Evolutionary conservation across 2,113 vertebrate species (phyloP).

Genomic region (Calidris pygmaea): DNA sequence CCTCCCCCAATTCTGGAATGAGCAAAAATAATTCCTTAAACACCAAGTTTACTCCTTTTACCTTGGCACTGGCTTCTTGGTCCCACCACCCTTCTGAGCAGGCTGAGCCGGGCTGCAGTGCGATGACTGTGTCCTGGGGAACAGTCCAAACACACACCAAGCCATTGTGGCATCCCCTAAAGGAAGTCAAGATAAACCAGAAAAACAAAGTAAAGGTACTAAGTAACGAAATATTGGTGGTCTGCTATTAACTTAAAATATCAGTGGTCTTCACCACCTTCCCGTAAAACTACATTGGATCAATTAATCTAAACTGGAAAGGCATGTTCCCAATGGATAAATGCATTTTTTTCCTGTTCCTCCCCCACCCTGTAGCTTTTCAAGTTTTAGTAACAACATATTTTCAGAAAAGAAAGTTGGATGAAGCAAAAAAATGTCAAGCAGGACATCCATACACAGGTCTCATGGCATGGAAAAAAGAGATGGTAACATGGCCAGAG

Average conservation of each 20-base stretch:
- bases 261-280: not conserved
- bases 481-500: not conserved
- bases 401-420: not conserved
- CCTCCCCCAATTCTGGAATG: not conserved
- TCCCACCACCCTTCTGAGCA: slow-evolving; percentile 89
- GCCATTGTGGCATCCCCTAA: slow-evolving; percentile 94
- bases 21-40: not conserved
- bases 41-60: not conserved
- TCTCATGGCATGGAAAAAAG: not conserved
- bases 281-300: not conserved
- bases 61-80: slow-evolving; percentile 73
- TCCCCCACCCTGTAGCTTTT: not conserved
- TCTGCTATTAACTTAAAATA: not conserved
- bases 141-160: slow-evolving; percentile 93
- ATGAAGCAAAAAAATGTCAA: not conserved
- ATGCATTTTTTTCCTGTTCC: not conserved
- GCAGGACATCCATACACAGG: not conserved
- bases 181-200: slow-evolving; percentile 16
- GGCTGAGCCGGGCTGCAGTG: slow-evolving; percentile 73
- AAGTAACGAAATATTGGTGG: not conserved
- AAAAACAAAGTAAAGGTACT: not conserved
- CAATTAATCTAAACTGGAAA: not conserved
- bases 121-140: slow-evolving; percentile 78
- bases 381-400: not conserved
- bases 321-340: not conserved